Base-by-base conservation (phyloP, 2,888 invertebrate species). In the Drosophila ochracea region DNA sequence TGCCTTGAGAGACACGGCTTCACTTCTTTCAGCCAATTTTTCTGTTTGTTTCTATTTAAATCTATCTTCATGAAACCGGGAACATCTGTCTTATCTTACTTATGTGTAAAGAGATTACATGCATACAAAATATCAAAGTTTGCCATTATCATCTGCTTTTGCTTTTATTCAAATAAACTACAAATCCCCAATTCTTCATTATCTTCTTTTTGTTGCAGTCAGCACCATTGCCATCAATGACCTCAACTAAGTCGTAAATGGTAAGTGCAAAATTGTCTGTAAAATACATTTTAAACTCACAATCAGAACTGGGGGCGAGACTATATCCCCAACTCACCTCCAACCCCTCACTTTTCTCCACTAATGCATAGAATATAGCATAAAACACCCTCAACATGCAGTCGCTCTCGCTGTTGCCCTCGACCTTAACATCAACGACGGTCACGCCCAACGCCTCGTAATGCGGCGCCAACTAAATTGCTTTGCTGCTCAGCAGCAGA, bases 181-280 rank as follows among this genome's bases (percentile, higher is more conserved):
- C n/a, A 21, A 43, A 43, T 43, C 11, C 35, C 25, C 25, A 21
- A n/a, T 37, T 37, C 21, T 54, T 55, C 13, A 25, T 57, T n/a
- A 30, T 49, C 25, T 58, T 47, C 28, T 10, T 64, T 54, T 76
- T 33, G 33, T 69, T 79, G 65, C 62, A 81, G 81, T 57, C 64
- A 66, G 47, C 64, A 64, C 50, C 49, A 52, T 21, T 53, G 64
- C 73, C 67, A 76, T 68, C 79, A 77, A 85, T 84, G 88, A 83
- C 77, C 85, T 70, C 72, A 83, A 68, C 77, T 80, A 79, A 72
- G 72, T 78, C 72, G 80, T 84, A 77, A 85, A 82, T 83, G 88
- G 84, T 84, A 83, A 88, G 86, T 84, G 83, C 68, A 83, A 85
- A 84, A 83, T 74, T 76, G 81, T 76, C 74, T 87, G 73, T 83